These are phyloP conservation scores for Haliclona indistincta DNA, from an alignment of 37 sponge, comb jelly and placozoan genomes.

Conservation along the genomic window DNA sequence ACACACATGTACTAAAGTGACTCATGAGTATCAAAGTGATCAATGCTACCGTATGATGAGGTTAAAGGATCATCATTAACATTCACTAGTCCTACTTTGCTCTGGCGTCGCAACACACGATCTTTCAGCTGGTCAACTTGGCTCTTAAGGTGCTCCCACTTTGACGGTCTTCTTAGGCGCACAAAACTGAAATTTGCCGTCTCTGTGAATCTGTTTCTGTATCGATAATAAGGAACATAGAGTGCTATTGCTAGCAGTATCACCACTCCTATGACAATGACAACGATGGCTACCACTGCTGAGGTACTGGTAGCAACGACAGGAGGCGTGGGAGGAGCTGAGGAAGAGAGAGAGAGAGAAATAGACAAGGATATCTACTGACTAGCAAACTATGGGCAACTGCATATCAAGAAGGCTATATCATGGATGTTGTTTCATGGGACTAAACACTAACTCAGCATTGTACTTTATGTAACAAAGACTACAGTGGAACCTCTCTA, in stretches of 20 bases:
- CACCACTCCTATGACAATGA: constrained; percentile 29
- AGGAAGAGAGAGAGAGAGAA: neutral
- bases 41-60: constrained; percentile 2
- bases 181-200: constrained; percentile 62
- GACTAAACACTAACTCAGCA: too few relatives aligned
- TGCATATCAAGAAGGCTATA: too few relatives aligned
- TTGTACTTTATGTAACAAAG: too few relatives aligned
- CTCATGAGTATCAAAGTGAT: constrained; percentile 29
- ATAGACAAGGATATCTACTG: too few relatives aligned
- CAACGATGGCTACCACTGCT: constrained; percentile 14
- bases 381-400: too few relatives aligned
- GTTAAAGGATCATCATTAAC: constrained; percentile 8
- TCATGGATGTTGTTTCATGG: too few relatives aligned
- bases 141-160: constrained; percentile 10
- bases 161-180: constrained; percentile 1
- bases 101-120: neutral
- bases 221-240: constrained; percentile 47
- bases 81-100: neutral
- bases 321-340: constrained; percentile 19
- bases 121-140: constrained; percentile 1
- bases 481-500: too few relatives aligned
- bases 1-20: neutral
- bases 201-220: constrained; percentile 49
- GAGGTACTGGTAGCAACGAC: constrained; percentile 10
- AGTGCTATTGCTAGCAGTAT: constrained; percentile 16